A percentile compares a stretch with the other conserved stretches of the same genome.
Conservation (phyloP, 2,888 invertebrate genomes). For the Camponotus fellah region DNA sequence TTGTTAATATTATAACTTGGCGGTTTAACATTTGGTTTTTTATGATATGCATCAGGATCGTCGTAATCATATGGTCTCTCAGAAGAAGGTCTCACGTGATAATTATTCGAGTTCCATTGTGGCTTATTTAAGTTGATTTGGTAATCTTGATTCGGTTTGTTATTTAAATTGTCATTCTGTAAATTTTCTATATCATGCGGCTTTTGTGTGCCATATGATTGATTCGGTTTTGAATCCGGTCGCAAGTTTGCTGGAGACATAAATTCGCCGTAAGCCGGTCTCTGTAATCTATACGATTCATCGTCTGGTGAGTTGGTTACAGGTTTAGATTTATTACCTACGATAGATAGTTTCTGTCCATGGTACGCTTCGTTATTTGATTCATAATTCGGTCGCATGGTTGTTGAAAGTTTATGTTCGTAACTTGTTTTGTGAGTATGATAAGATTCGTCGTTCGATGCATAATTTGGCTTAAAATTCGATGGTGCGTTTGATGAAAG, state of each 20-base stretch:
- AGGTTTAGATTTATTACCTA: constrained; percentile 9
- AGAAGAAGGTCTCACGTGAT: constrained; percentile 29
- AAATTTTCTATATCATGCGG: constrained; percentile 22
- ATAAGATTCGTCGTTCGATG: constrained; percentile 14
- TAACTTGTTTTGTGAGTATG: constrained; percentile 7
- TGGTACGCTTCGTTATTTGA: neutral
- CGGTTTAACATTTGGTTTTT: constrained; percentile 13
- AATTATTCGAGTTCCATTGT: constrained; percentile 45
- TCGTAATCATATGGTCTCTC: constrained; percentile 15
- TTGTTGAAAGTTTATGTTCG: constrained; percentile 2
- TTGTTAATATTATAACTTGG: neutral
- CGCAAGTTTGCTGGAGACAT: neutral
- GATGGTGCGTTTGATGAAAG: neutral
- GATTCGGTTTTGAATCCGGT: constrained; percentile 7
- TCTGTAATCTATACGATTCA: constrained; percentile 3
- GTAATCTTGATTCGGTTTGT: neutral
- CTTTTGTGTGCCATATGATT: constrained; percentile 14
- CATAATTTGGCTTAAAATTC: neutral
- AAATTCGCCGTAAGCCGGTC: constrained; percentile 20
- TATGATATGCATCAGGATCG: neutral
- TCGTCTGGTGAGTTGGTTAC: neutral
- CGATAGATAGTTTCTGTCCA: neutral
- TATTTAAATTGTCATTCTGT: constrained; percentile 19
- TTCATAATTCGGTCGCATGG: constrained; percentile 10
- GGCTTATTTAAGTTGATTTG: constrained; percentile 38